Evolutionary conservation across 2,888 invertebrate species (phyloP).

Genomic region (Drosophila tripunctata): DNA sequence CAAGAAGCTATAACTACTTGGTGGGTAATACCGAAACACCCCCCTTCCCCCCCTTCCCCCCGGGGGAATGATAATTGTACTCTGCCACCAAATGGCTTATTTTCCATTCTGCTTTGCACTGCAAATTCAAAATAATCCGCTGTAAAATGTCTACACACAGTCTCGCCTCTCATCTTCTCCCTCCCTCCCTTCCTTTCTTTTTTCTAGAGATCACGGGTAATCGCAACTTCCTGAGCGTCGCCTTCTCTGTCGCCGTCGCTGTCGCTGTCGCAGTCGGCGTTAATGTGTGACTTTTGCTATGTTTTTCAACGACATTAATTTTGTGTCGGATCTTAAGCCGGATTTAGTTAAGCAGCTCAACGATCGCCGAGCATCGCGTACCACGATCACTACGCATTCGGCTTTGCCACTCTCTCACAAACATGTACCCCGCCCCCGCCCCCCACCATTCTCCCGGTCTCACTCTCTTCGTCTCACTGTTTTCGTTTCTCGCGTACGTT

Average conservation of each 20-base stretch:
- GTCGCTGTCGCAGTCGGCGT: constrained; percentile 57
- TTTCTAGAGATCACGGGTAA: constrained; percentile 47
- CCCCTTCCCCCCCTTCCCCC: background rate
- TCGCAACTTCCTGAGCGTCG: constrained; percentile 73
- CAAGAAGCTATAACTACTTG: constrained; percentile 11
- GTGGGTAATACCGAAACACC: constrained; percentile 2
- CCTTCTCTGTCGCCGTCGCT: constrained; percentile 34
- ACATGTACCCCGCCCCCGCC: constrained; percentile 15
- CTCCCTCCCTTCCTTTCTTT: background rate
- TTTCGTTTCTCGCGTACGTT: constrained; percentile 46
- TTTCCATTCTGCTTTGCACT: constrained; percentile 52
- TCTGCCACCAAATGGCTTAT: constrained; percentile 25
- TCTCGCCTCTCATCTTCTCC: background rate
- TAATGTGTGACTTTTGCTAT: constrained; percentile 82
- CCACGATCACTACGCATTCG: constrained; percentile 64
- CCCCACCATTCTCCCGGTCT: background rate
- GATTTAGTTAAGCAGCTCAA: constrained; percentile 85
- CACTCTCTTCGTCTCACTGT: background rate
- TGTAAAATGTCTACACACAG: constrained; percentile 69
- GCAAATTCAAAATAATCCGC: constrained; percentile 76
- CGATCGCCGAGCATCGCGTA: constrained; percentile 58
- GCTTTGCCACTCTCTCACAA: constrained; percentile 48
- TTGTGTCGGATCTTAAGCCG: constrained; percentile 84
- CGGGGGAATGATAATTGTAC: background rate
- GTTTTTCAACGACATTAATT: constrained; percentile 83